Evolutionary conservation across 2,888 invertebrate genomes (phyloP), one percentile per base, ranked within the genome.

Genomic region (Napeogenes sylphis): DNA sequence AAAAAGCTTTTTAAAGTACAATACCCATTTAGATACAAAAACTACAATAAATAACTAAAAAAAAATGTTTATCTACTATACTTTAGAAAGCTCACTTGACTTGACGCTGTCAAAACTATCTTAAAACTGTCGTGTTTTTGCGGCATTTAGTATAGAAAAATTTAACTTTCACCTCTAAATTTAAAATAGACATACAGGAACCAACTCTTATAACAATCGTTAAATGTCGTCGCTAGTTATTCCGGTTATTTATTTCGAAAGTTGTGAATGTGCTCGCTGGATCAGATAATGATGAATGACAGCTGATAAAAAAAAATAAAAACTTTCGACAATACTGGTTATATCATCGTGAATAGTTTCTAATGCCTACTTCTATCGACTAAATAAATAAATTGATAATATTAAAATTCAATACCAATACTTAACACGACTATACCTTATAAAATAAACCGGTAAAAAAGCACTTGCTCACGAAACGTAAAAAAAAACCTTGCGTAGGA

Each of bases 221-320:
- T 68, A 66, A 57, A 57, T 65, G 61, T 67, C 63, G 66, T 75
- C 68, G 70, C 70, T 72, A 63, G 71, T 77, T 73, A 82, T 78
- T 77, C 84, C 80, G 81, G 82, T 81, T 79, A 74, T 72, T 71
- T 74, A 71, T 84, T 84, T 84, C 77, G 85, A 85, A 86, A 86
- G 84, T 79, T 66, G 75, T 72, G 68, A 78, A 73, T 67, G 70
- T 70, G 54, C 53, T 53, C 60, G 66, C 66, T 65, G 71, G 68
- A 74, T 75, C 74, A 69, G 76, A 76, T 79, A 80, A 75, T 75
- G 74, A 80, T 72, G 74, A 73, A 78, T 76, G 75, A 75, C 51
- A 51, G 30, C 30, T 51, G 51, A 51, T 75, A 76, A 70, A 73
- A 77, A 71, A 61, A 14, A 51, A 14, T 21, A 21, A 4, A 51